Evolutionary conservation across 2,888 invertebrate species (phyloP).

Genomic region (Oscheius sp.): DNA sequence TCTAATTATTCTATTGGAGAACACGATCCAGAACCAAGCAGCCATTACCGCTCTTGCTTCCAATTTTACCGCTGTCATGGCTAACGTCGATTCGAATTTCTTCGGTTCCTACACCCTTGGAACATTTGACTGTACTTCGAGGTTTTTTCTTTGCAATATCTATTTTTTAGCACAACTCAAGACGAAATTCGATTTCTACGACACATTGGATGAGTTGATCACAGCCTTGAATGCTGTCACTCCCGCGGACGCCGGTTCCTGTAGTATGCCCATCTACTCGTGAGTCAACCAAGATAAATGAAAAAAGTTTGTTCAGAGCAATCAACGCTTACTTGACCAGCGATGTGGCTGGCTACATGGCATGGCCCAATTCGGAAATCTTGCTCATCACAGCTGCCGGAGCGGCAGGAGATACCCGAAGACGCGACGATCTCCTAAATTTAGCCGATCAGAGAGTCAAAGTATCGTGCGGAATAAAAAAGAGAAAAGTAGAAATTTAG

Average conservation of each 20-base stretch:
- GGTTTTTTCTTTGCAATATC: not conserved
- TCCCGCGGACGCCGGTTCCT: constrained; percentile 41
- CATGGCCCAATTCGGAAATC: constrained; percentile 43
- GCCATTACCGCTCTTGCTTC: constrained; percentile 40
- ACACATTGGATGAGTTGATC: constrained; percentile 33
- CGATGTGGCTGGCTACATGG: not conserved
- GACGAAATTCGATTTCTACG: constrained; percentile 38
- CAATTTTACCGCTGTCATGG: constrained; percentile 42
- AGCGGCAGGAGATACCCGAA: constrained; percentile 37
- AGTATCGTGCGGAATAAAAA: not conserved
- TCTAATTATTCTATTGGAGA: constrained; percentile 52
- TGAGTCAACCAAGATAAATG: not conserved
- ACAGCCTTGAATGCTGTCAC: constrained; percentile 40
- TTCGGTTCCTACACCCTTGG: constrained; percentile 57
- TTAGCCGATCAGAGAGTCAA: constrained; percentile 34
- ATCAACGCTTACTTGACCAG: constrained; percentile 15
- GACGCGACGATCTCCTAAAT: constrained; percentile 36
- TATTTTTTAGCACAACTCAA: constrained; percentile 42
- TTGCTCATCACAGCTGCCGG: constrained; percentile 50
- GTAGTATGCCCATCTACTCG: constrained; percentile 38
- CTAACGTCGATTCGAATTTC: constrained; percentile 42
- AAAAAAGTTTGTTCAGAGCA: not conserved
- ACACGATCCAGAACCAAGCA: constrained; percentile 41
- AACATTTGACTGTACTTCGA: constrained; percentile 49
- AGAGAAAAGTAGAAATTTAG: not conserved